Percentiles rank a stretch among this genome's conserved stretches.
Evolutionary conservation across 37 sponge, comb jelly and placozoan species (phyloP).

Genomic region (Bolinopsis microptera): DNA sequence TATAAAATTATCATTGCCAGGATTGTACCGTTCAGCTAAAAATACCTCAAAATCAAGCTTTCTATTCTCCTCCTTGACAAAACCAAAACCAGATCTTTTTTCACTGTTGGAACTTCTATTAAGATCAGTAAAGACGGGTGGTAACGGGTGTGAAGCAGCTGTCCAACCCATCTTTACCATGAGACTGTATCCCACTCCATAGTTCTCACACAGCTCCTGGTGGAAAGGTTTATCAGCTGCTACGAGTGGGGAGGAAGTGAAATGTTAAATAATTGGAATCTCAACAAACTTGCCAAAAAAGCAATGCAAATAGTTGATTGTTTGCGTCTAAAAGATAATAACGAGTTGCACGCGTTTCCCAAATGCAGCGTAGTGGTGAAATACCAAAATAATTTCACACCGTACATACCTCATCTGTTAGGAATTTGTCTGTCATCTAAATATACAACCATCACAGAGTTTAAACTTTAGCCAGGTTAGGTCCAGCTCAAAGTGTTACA

Average conservation of each 20-base stretch:
- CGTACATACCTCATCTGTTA: neutral
- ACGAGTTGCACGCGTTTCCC: too few relatives aligned
- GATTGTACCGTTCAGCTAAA: too few relatives aligned
- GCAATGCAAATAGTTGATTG: too few relatives aligned
- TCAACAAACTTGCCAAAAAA: too few relatives aligned
- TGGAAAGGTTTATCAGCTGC: too few relatives aligned
- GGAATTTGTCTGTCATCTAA: neutral
- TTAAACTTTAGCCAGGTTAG: too few relatives aligned
- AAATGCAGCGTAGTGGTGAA: too few relatives aligned
- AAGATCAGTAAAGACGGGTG: neutral
- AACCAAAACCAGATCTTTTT: conserved; percentile 14
- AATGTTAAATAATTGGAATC: too few relatives aligned
- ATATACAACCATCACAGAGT: neutral
- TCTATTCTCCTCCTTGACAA: neutral
- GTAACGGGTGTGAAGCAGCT: neutral
- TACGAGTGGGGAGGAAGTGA: too few relatives aligned
- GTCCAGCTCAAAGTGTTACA: neutral
- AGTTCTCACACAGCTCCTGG: neutral
- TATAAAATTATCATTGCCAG: too few relatives aligned
- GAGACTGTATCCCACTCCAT: conserved; percentile 46
- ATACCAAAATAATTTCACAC: too few relatives aligned
- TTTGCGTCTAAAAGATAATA: too few relatives aligned
- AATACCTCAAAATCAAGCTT: conserved; percentile 32
- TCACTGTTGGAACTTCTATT: neutral
- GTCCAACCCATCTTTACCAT: neutral